Base-by-base conservation (phyloP, 2,113 vertebrate species). In the Onychorhynchus coronatus region DNA sequence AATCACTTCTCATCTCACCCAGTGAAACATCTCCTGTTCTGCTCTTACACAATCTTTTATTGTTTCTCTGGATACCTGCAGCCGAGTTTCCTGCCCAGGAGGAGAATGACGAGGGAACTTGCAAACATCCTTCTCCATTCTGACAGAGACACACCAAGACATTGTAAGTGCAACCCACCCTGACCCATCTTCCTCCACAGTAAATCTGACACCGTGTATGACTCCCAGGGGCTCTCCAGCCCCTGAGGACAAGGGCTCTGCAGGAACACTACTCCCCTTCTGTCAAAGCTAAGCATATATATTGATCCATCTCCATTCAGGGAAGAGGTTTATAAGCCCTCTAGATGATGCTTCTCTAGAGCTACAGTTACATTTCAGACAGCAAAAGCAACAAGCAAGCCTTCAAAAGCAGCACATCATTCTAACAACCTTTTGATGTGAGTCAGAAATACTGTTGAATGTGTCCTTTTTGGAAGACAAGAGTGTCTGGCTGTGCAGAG, bases 381-480 rank as follows among this genome's bases (percentile, higher is more conserved):
- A 94, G 82, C 88, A 95, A 88, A 94, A 74, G 92, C 76, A 95
- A 84, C 84, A 91, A 93, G 79, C 65, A 65, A 95, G 88, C 93
- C 91, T 92, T 95, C 91, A 77, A 65, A 81, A 96, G 88, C 88
- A 91, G 88, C 90, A 27, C 66, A 95, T 95, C 63, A 91, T 91
- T 91, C 94, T 14, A 92, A 88, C 75, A 86, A 84, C 61, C 79
- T 84, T 93, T 90, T 53, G 79, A 93, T 90, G 95, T 56, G 88
- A 91, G 83, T 84, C 79, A 94, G 89, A 95, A 86, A 56, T 65
- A 74, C 5, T 74, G 73, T 39, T 93, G 91, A 96, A 93, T 78
- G 47, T 41, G 9, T 52, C 82, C 28, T 46, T 61, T 66, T 41
- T 63, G 75, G 75, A 74, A 91, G 72, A 77, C 63, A 88, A 75